Evolutionary conservation across 1,140 invertebrate species (phyloP).

Genomic region (Solenopsis fugax): DNA sequence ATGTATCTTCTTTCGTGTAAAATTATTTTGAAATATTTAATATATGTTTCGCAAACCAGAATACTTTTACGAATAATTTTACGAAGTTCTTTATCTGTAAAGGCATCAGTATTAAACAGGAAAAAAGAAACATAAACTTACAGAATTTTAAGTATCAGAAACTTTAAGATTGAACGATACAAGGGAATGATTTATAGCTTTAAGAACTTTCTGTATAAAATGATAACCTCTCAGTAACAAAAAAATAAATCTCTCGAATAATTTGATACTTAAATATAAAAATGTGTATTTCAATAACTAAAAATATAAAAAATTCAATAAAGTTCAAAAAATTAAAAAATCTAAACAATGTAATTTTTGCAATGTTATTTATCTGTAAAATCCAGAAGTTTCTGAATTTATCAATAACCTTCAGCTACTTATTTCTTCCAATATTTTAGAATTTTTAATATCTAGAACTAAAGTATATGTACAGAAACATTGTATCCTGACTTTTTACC

Average conservation of each 20-base stretch:
- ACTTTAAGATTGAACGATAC: background rate
- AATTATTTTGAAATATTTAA: background rate
- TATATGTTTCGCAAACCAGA: background rate
- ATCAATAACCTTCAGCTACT: background rate
- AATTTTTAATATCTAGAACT: background rate
- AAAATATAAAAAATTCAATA: background rate
- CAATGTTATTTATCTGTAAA: background rate
- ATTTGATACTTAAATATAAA: background rate
- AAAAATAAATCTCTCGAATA: background rate
- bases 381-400: background rate
- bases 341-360: background rate
- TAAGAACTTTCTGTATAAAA: slow-evolving; percentile 1
- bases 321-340: background rate
- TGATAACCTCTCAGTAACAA: background rate
- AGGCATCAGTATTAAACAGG: background rate
- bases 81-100: background rate
- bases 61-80: background rate
- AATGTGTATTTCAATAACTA: background rate
- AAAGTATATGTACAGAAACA: background rate
- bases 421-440: background rate
- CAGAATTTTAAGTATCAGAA: slow-evolving; percentile 14
- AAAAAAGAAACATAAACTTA: slow-evolving; percentile 1
- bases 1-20: background rate
- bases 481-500: background rate
- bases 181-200: background rate